A percentile compares a stretch with the other conserved stretches of the same genome.
Conservation (phyloP, 1,140 invertebrate genomes). For the Pollicipes pollicipes region DNA sequence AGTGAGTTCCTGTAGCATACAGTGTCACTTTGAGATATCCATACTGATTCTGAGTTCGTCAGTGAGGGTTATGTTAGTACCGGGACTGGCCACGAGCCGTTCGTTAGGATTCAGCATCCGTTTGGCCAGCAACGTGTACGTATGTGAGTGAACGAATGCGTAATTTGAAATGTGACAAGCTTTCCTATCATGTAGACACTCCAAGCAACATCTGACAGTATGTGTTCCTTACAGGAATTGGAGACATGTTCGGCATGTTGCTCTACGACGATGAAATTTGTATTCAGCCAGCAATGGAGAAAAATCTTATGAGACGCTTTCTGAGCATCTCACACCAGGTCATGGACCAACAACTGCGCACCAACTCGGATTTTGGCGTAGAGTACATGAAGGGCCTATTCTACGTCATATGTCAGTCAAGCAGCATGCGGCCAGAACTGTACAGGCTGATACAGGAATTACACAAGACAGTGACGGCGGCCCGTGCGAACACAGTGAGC, state of each 20-base stretch:
- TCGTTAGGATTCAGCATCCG: too few relatives aligned
- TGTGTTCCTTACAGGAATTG: background rate
- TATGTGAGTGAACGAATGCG: too few relatives aligned
- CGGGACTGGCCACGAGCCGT: too few relatives aligned
- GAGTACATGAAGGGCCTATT: background rate
- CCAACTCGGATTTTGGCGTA: background rate
- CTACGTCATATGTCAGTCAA: background rate
- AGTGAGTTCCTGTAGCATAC: background rate
- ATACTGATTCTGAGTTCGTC: too few relatives aligned
- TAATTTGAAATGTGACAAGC: too few relatives aligned
- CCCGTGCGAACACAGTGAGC: too few relatives aligned
- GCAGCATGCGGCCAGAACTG: background rate
- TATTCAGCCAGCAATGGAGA: background rate
- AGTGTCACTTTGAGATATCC: too few relatives aligned
- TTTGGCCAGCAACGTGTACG: too few relatives aligned
- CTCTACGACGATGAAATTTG: background rate
- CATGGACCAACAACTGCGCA: background rate
- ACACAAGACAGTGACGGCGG: background rate
- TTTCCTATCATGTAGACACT: too few relatives aligned
- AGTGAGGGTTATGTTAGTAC: too few relatives aligned
- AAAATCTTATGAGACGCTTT: background rate
- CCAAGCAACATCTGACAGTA: too few relatives aligned
- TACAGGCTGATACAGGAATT: background rate
- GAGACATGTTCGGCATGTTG: background rate
- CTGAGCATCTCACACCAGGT: background rate